Conservation (phyloP, 2,113 vertebrate genomes). For the Gymnocephalus cernua region DNA sequence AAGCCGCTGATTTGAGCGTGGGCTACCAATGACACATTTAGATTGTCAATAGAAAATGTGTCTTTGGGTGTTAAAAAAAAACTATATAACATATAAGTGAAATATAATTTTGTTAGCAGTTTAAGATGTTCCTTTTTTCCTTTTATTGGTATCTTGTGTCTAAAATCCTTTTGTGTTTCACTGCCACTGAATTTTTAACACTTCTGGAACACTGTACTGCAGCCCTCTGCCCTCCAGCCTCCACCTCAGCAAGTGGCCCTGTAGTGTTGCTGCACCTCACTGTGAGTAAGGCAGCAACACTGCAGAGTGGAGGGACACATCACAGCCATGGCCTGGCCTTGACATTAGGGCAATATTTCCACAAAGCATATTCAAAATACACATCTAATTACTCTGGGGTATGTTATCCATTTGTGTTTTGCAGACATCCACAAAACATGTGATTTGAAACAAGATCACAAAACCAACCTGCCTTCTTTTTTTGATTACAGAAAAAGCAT, state of each 20-base stretch:
- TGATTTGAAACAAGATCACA: background rate
- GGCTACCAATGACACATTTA: background rate
- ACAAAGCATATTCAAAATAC: conserved; percentile 21
- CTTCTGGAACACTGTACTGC: conserved; percentile 32
- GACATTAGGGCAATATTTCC: conserved; percentile 1
- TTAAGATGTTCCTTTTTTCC: background rate
- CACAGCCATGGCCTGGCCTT: conserved; percentile 19
- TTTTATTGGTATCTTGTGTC: conserved; percentile 4
- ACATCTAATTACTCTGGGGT: background rate
- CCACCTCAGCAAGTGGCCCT: conserved; percentile 54
- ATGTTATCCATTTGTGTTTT: conserved; percentile 5
- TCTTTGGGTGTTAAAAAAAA: background rate
- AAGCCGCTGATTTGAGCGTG: conserved; percentile 31
- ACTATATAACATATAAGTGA: no score
- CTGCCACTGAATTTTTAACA: conserved; percentile 17
- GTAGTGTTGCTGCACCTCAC: conserved; percentile 53
- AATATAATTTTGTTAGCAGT: background rate
- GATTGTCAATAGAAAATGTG: conserved; percentile 2
- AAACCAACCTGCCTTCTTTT: background rate
- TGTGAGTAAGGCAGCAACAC: conserved; percentile 47
- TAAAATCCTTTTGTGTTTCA: conserved; percentile 21
- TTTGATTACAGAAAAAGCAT: background rate
- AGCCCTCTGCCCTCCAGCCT: conserved; percentile 51
- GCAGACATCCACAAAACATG: background rate
- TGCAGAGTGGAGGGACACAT: conserved; percentile 51